Base-by-base conservation (phyloP, 2,888 invertebrate species). In the Pemphredon lugubris region DNA sequence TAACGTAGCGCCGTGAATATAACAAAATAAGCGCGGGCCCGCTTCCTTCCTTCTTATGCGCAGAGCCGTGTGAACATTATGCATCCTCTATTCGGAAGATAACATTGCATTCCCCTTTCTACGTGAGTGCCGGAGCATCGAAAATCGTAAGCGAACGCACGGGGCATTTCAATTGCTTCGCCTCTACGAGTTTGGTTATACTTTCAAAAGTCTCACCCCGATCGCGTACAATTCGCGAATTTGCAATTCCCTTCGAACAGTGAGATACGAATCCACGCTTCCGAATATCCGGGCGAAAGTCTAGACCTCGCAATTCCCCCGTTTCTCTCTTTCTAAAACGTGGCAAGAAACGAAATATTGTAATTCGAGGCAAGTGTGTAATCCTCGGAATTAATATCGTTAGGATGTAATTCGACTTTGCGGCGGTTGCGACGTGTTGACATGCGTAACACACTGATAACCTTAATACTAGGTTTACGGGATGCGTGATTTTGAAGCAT, bases 231-330 rank as follows among this genome's bases (percentile, higher is more conserved):
- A 34, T 64, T 55, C 50, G 51, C 63, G 67, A 83, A 84, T 84
- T 85, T 82, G 79, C 83, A 85, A 85, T 85, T 85, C 81, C 73
- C 73, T 53, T 45, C 67, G 50, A 39, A 61, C 61, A 69, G 67
- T 71, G 47, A 45, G 18, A 45, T 32, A 23, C 34, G 77, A n/a
- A 59, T 23, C 44, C 48, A 42, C 39, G 14, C 26, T 16, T 18
- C 23, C 6, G 44, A 51, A 39, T 50, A 30, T 37, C 30, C 48
- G 42, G 48, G 13, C 40, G 59, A 48, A 44, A 55, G 16, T 42
- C 30, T 48, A 37, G n/a, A n/a, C 26, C 53, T 16, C 16, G 13
- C n/a, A n/a, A n/a, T 13, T 13, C 47, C 58, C 34, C 18, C 50
- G 14, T 45, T 45, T 37, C 65, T 55, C 59, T 51, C 34, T 20